These are phyloP conservation scores for Ciconia boyciana DNA, from an alignment of 2,113 vertebrate species.

Conservation along the genomic window DNA sequence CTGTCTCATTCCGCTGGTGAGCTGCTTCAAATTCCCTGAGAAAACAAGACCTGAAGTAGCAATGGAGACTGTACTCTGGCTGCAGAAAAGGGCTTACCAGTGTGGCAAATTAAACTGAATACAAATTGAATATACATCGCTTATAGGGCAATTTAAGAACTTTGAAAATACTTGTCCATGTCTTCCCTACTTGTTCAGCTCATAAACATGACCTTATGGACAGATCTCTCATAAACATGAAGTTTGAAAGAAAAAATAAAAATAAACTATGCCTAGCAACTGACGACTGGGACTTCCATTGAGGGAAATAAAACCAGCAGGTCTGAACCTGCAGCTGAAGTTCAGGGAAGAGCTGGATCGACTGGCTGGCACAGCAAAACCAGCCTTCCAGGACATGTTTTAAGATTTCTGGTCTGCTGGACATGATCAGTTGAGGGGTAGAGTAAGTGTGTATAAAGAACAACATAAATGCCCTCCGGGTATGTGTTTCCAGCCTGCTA, in stretches of 20 bases:
- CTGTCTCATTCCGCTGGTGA: not conserved
- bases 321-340: not conserved
- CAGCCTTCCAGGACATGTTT: not conserved
- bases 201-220: not conserved
- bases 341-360: not conserved
- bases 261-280: not conserved
- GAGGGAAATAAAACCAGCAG: not conserved
- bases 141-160: not conserved
- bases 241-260: not conserved
- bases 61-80: not conserved
- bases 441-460: not conserved
- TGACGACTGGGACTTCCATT: not conserved
- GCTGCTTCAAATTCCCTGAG: not conserved
- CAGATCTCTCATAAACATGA: not conserved
- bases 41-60: not conserved
- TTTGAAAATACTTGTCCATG: not conserved
- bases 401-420: not conserved
- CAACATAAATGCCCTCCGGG: not conserved
- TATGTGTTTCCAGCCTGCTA: not conserved
- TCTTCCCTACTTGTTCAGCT: not conserved
- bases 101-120: not conserved
- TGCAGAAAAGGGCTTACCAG: not conserved
- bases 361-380: not conserved
- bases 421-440: not conserved
- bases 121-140: not conserved